Conservation (phyloP, 2,113 vertebrate species). For the Proterorhinus semilunaris region DNA sequence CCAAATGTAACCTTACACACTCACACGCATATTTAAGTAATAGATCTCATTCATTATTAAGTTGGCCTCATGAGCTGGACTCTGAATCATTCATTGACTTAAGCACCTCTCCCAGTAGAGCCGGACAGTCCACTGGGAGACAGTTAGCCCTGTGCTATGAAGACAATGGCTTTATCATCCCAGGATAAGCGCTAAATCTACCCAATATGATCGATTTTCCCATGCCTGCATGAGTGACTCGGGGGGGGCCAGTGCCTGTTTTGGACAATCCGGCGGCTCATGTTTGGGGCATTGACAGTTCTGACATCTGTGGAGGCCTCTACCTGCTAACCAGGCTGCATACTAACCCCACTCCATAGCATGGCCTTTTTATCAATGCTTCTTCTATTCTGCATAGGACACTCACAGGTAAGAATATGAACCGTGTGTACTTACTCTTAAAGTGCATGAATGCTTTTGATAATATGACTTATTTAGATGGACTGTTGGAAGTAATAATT, state of each 20-base stretch:
- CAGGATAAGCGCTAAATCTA: slow-evolving; percentile 20
- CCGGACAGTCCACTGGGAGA: slow-evolving; percentile 34
- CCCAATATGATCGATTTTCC: slow-evolving; percentile 31
- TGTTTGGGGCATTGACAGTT: slow-evolving; percentile 18
- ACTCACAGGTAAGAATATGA: slow-evolving; percentile 67
- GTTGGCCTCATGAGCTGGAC: slow-evolving; percentile 82
- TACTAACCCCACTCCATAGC: slow-evolving; percentile 23
- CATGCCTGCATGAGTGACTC: slow-evolving; percentile 34
- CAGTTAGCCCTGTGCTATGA: slow-evolving; percentile 51
- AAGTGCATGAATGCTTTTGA: no score
- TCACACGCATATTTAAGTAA: slow-evolving; percentile 82
- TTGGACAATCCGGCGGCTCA: slow-evolving; percentile 44
- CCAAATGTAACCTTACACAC: slow-evolving; percentile 79
- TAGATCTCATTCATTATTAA: slow-evolving; percentile 92
- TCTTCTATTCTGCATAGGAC: slow-evolving; percentile 47
- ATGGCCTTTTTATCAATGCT: slow-evolving; percentile 63
- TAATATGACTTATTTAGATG: no score
- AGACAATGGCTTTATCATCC: slow-evolving; percentile 28
- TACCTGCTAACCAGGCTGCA: background rate
- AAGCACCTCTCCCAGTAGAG: slow-evolving; percentile 59
- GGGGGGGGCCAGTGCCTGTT: slow-evolving; percentile 10
- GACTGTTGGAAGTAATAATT: no score
- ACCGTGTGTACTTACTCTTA: no score
- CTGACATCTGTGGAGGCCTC: background rate
- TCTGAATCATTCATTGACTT: slow-evolving; percentile 93